A percentile compares a stretch with the other conserved stretches of the same genome.
phyloP scores from a whole-genome alignment of 2,888 invertebrate genomes.

The Callyntrura sp. region DNA sequence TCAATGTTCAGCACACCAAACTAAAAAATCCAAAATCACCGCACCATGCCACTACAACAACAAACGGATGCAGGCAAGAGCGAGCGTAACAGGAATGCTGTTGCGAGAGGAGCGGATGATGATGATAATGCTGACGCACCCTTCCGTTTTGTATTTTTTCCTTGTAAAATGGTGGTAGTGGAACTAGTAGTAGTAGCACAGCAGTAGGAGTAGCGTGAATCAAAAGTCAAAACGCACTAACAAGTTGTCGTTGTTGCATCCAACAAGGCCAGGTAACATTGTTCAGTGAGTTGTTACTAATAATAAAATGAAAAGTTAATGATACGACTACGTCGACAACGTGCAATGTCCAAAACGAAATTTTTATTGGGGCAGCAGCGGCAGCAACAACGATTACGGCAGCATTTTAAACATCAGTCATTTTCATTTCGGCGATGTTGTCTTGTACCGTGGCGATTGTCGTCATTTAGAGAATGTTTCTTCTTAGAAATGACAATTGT shows the following conservation, averaged over 20 bases:
- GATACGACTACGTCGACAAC: constrained; percentile 4
- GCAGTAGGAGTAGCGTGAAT: background rate
- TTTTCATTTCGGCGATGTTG: constrained; percentile 24
- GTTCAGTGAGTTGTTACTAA: background rate
- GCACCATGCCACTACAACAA: background rate
- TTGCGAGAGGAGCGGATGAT: constrained; percentile 32
- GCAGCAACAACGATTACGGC: too few relatives aligned
- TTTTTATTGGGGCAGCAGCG: constrained; percentile 30
- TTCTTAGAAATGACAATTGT: background rate
- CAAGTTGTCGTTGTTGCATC: constrained; percentile 36
- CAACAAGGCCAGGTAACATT: constrained; percentile 26
- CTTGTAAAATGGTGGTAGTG: constrained; percentile 7
- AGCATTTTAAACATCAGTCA: constrained; percentile 54
- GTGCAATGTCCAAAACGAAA: background rate
- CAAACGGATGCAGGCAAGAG: constrained; percentile 35
- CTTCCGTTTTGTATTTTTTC: constrained; percentile 66
- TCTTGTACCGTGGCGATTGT: constrained; percentile 14
- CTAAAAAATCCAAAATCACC: constrained; percentile 18
- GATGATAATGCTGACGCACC: constrained; percentile 48
- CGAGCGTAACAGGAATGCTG: background rate
- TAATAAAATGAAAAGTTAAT: constrained; percentile 12
- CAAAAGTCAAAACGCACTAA: constrained; percentile 33
- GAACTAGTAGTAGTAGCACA: background rate
- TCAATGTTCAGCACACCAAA: constrained; percentile 21
- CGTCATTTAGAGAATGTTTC: constrained; percentile 39